Evolutionary conservation across 2,797 vertebrate genomes (phyloP).

Genomic region (Microhierax caerulescens): DNA sequence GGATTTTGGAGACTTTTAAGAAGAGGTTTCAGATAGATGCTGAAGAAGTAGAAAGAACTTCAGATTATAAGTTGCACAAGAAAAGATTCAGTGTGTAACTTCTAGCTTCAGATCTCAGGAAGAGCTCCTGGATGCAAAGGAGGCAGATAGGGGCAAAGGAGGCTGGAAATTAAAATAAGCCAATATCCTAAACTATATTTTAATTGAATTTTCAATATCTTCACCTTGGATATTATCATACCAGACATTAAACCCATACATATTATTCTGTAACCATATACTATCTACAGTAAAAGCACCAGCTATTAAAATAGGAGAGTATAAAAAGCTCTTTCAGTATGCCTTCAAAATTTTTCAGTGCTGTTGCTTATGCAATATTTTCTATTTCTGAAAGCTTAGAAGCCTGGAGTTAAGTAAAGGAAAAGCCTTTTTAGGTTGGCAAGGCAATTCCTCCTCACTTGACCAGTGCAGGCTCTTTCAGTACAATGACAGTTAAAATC

Average conservation of each 20-base stretch:
- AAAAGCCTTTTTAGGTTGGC: neutral
- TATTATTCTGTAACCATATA: slow-evolving; percentile 49
- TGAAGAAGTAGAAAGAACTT: neutral
- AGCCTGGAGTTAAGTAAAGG: slow-evolving; percentile 25
- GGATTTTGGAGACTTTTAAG: neutral
- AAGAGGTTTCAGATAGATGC: neutral
- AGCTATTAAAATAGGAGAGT: slow-evolving; percentile 45
- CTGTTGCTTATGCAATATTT: slow-evolving; percentile 53
- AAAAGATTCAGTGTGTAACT: neutral
- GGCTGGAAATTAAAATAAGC: slow-evolving; percentile 51
- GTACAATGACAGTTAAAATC: slow-evolving; percentile 1
- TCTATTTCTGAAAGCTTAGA: slow-evolving; percentile 51
- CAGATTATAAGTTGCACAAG: neutral
- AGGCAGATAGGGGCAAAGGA: neutral
- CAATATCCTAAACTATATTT: slow-evolving; percentile 54
- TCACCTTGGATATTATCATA: slow-evolving; percentile 56
- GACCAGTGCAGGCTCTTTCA: slow-evolving; percentile 13
- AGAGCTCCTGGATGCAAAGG: neutral
- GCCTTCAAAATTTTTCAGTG: slow-evolving; percentile 10
- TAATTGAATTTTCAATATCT: slow-evolving; percentile 69
- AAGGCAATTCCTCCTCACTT: slow-evolving; percentile 21
- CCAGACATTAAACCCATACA: slow-evolving; percentile 53
- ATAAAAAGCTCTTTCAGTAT: slow-evolving; percentile 48
- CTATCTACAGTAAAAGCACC: slow-evolving; percentile 32
- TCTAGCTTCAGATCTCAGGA: neutral